Conservation (phyloP, 2,888 invertebrate genomes). For the Agonopterix arenella region DNA sequence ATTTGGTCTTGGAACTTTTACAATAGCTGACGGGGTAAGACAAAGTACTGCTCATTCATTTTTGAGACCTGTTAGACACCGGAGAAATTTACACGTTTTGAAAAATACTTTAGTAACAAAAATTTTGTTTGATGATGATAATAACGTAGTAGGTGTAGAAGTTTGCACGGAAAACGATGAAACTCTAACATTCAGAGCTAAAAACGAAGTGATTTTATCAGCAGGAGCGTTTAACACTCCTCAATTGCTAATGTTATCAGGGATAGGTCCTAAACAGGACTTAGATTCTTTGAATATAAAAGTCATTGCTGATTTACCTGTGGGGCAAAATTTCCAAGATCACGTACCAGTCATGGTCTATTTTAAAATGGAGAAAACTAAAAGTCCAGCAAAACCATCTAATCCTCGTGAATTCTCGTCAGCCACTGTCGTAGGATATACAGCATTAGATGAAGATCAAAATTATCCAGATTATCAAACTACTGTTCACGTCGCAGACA, state of each 20-base stretch:
- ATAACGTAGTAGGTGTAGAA: slow-evolving; percentile 42
- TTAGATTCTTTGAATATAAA: slow-evolving; percentile 30
- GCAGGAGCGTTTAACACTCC: slow-evolving; percentile 45
- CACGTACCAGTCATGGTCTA: slow-evolving; percentile 31
- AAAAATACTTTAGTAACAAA: slow-evolving; percentile 63
- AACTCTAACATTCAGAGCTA: slow-evolving; percentile 20
- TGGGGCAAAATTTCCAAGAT: slow-evolving; percentile 45
- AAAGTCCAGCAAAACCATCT: slow-evolving; percentile 15
- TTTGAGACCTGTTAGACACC: slow-evolving; percentile 33
- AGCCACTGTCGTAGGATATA: slow-evolving; percentile 23
- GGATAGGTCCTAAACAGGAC: slow-evolving; percentile 41
- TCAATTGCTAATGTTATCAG: slow-evolving; percentile 47
- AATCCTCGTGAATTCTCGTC: neutral
- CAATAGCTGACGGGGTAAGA: slow-evolving; percentile 44
- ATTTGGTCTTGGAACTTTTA: slow-evolving; percentile 27
- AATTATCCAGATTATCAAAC: slow-evolving; percentile 49
- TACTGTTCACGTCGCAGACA: slow-evolving; percentile 15
- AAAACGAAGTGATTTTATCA: slow-evolving; percentile 42
- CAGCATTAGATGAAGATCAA: slow-evolving; percentile 77
- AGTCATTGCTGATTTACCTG: slow-evolving; percentile 29
- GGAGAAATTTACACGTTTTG: slow-evolving; percentile 39
- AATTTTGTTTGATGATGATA: slow-evolving; percentile 47
- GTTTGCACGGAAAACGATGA: slow-evolving; percentile 22
- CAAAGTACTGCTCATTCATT: slow-evolving; percentile 69
- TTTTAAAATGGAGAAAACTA: slow-evolving; percentile 27